Base-by-base conservation (phyloP, 2,797 vertebrate species). In the Danio albolineatus region DNA sequence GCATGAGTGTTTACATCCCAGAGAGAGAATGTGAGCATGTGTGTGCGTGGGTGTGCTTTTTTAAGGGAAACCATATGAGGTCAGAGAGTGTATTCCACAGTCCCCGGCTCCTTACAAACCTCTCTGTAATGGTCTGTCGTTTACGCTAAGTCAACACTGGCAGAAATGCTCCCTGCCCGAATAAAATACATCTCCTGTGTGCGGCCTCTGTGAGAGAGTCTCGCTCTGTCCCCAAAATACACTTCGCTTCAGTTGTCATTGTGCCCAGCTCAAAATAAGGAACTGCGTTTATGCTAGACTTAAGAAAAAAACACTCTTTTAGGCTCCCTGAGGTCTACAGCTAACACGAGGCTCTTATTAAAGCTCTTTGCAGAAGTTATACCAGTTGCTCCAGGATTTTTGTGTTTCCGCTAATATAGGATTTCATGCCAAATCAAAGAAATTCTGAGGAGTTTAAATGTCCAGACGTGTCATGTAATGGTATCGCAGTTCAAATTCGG, bases 111-210 rank as follows among this genome's bases (percentile, higher is more conserved):
- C 77, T 73, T 69, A 60, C 19, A 43, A 76, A 78, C 65, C 46
- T 70, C 65, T 60, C 54, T 69, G 54, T 78, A 69, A 78, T 51
- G 75, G 53, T 72, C 85, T 90, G 86, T 82, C 82, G 89, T 87
- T 87, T 88, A 89, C 88, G 89, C 90, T 89, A 89, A 91, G 89
- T 90, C 90, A 91, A 91, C 90, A 91, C 85, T 83, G 85, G 85
- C 83, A 81, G 53, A 67, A 21, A 78, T 38, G 44, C 80, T 85
- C 86, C 69, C 85, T 71, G 82, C 74, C 79, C 49, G 87, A 89
- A 82, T 89, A 83, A 90, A 90, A 89, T 89, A 84, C 84, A 84
- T 87, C 88, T 56, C 57, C 88, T 51, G 82, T 85, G 79, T 60
- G 83, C 62, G 60, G 87, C 84, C 86, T 89, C 28, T 28, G 28